These are phyloP conservation scores for Papilio gigon DNA, from an alignment of 2,888 invertebrate species.

Conservation along the genomic window DNA sequence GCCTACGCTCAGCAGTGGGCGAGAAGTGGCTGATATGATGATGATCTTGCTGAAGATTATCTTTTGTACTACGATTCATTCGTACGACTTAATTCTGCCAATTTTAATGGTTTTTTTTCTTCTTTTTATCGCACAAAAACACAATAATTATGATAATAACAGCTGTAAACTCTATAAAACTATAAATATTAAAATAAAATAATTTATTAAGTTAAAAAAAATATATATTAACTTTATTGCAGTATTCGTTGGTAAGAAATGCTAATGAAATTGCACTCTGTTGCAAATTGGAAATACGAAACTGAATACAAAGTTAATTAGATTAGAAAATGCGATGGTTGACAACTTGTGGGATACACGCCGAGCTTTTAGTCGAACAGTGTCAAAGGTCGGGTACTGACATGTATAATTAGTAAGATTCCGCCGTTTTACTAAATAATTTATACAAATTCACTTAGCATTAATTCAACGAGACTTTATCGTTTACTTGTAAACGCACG, in stretches of 20 bases:
- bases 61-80: no score
- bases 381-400: conserved; percentile 26
- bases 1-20: no score
- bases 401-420: conserved; percentile 37
- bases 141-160: no score
- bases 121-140: no score
- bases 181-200: no score
- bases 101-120: no score
- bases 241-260: not conserved
- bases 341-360: conserved; percentile 25
- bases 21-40: no score
- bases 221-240: not conserved
- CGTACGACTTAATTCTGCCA: no score
- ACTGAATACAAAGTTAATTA: conserved; percentile 18
- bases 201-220: no score
- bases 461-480: conserved; percentile 19
- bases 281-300: conserved; percentile 16
- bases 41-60: no score
- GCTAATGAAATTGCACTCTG: not conserved
- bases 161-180: no score
- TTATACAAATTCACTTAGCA: conserved; percentile 16
- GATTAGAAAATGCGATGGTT: conserved; percentile 27
- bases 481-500: not conserved
- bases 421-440: conserved; percentile 24
- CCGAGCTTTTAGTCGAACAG: conserved; percentile 24